Evolutionary conservation across 2,797 vertebrate genomes (phyloP).

Genomic region (Poeciliopsis infans): DNA sequence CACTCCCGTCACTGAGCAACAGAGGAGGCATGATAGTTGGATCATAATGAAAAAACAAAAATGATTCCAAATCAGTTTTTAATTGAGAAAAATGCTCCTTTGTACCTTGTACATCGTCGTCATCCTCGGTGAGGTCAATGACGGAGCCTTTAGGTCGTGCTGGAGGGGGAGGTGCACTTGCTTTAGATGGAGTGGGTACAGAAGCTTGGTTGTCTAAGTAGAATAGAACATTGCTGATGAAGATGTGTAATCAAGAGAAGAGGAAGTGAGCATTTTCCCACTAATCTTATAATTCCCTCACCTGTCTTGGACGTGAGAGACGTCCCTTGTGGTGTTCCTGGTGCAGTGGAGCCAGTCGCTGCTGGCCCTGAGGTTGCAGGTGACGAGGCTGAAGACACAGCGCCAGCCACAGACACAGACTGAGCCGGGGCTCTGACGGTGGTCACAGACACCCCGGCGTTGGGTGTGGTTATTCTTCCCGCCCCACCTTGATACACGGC

Average conservation of each 20-base stretch:
- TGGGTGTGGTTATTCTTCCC: conserved; percentile 77
- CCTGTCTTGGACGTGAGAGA: conserved; percentile 84
- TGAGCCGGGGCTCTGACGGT: conserved; percentile 77
- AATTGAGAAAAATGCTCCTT: background rate
- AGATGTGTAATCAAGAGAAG: background rate
- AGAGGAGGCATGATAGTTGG: background rate
- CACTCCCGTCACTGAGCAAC: conserved; percentile 80
- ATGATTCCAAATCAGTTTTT: background rate
- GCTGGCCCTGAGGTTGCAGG: conserved; percentile 79
- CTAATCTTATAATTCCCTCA: conserved; percentile 28
- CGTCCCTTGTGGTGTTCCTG: conserved; percentile 77
- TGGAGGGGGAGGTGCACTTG: conserved; percentile 73
- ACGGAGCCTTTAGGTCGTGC: conserved; percentile 88
- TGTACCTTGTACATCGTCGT: conserved; percentile 90
- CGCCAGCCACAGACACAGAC: conserved; percentile 79
- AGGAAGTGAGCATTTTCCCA: background rate
- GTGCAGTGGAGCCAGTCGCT: conserved; percentile 80
- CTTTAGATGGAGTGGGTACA: conserved; percentile 80
- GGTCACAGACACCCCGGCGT: conserved; percentile 79
- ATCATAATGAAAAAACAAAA: background rate
- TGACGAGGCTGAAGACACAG: conserved; percentile 77
- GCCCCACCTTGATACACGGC: conserved; percentile 80
- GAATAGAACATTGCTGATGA: conserved; percentile 2
- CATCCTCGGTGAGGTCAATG: conserved; percentile 97
- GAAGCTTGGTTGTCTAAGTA: conserved; percentile 88